Evolutionary conservation across 1,140 invertebrate species (phyloP), one percentile per base, ranked within the genome.

Genomic region (Trichomalopsis sarcophagae): DNA sequence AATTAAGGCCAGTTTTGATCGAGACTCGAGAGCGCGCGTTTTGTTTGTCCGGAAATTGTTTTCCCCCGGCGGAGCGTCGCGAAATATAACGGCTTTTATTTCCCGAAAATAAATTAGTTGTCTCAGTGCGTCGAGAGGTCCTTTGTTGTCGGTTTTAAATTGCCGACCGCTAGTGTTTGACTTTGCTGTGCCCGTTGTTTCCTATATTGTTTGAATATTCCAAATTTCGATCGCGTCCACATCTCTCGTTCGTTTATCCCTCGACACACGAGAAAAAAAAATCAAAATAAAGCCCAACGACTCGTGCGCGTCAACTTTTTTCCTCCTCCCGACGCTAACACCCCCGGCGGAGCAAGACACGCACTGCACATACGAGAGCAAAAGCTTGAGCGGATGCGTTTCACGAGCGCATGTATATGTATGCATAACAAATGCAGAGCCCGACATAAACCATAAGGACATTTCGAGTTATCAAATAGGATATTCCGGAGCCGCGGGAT

Each of bases 381-480:
- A 62, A 62, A 62, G 17, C 55, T 62, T 62, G 21, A 62, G 55
- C 55, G 55, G 21, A 0, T 62, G 21, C 55, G 55, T n/a, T 62
- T 62, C 55, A n/a, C 55, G 17, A 62, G 55, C 55, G 55, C 14
- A 14, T 14, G 50, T 78, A 76, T 55, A n/a, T 11, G 33, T 69
- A 44, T 82, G 69, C 68, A 85, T 77, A 84, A 82, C 75, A 86
- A 81, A 62, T 47, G 74, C 23, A 23, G 68, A 81, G 23, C 30
- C 68, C 71, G 71, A 74, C 62, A 80, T 55, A 62, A 71, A 78
- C 40, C 62, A 23, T 71, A 71, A 62, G 76, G 30, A 84, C 21
- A 68, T 77, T 77, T 84, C 27, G 47, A 78, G 55, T 88, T 89
- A 87, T 66, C 71, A 87, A 86, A 88, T 78, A 68, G 84, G 84